Evolutionary conservation across 2,888 invertebrate species (phyloP).

Genomic region (Phyllotreta striolata): DNA sequence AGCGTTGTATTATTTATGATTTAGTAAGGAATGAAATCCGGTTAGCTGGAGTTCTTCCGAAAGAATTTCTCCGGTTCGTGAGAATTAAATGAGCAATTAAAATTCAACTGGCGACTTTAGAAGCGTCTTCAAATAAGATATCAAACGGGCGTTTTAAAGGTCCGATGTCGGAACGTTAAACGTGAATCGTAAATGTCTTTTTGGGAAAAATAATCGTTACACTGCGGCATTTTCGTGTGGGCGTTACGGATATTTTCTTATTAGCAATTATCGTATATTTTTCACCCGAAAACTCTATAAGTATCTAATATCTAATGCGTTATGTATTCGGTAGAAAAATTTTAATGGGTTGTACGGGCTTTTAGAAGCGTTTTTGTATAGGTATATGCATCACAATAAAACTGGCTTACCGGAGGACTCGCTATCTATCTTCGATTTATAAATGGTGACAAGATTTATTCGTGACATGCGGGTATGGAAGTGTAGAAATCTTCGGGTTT

Average conservation of each 20-base stretch:
- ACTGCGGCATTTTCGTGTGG: no score
- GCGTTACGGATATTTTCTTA: no score
- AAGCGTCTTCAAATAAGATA: slow-evolving; percentile 26
- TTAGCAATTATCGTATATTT: no score
- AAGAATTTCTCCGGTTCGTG: slow-evolving; percentile 11
- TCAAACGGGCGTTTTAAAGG: slow-evolving; percentile 14
- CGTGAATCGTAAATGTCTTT: slow-evolving; percentile 35
- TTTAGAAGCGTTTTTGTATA: no score
- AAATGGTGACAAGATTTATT: slow-evolving; percentile 44
- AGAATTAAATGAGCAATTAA: slow-evolving; percentile 38
- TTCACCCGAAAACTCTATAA: no score
- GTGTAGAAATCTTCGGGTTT: slow-evolving; percentile 42
- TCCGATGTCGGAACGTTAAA: slow-evolving; percentile 19
- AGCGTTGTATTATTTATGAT: neutral
- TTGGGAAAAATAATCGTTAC: neutral
- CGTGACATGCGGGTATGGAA: slow-evolving; percentile 41
- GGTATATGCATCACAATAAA: no score
- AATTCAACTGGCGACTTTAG: slow-evolving; percentile 30
- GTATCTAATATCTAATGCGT: no score
- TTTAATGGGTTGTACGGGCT: no score
- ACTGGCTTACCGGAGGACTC: no score
- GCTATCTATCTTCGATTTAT: slow-evolving; percentile 40
- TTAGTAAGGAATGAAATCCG: neutral
- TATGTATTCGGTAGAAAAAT: no score
- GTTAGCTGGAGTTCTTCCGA: neutral